phyloP scores from a whole-genome alignment of 2,888 invertebrate genomes.

The Patella ulyssiponensis region DNA sequence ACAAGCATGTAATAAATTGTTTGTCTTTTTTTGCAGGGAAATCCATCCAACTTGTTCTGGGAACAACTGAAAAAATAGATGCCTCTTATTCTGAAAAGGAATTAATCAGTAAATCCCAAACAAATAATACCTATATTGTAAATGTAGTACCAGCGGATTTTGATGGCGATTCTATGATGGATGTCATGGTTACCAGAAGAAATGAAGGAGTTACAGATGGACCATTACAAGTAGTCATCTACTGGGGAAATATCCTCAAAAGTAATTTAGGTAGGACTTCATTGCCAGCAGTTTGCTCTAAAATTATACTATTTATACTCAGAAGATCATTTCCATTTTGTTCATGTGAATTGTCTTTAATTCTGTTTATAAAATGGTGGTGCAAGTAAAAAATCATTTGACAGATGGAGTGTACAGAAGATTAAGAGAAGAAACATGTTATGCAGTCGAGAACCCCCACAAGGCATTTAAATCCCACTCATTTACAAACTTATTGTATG shows the following conservation, averaged over 20 bases:
- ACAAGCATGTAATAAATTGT: neutral
- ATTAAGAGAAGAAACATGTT: too few species aligned
- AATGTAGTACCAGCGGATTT: slow-evolving; percentile 95
- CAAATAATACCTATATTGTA: slow-evolving; percentile 66
- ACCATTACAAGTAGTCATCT: slow-evolving; percentile 46
- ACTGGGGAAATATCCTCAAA: slow-evolving; percentile 48
- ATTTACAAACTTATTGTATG: too few species aligned
- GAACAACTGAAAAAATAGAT: slow-evolving; percentile 44
- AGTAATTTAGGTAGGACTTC: slow-evolving; percentile 31
- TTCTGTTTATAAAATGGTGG: too few species aligned
- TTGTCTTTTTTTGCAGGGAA: slow-evolving; percentile 43
- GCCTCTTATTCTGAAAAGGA: slow-evolving; percentile 33
- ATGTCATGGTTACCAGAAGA: slow-evolving; percentile 80
- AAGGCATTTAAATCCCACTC: too few species aligned
- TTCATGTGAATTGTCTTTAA: too few species aligned
- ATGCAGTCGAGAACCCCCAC: too few species aligned
- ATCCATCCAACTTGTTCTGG: slow-evolving; percentile 47
- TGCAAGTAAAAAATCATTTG: too few species aligned
- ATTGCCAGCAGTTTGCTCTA: too few species aligned
- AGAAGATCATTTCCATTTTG: too few species aligned
- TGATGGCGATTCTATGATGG: slow-evolving; percentile 95
- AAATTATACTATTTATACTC: too few species aligned
- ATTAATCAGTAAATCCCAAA: slow-evolving; percentile 35
- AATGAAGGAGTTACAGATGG: slow-evolving; percentile 17
- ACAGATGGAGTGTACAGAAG: too few species aligned